phyloP scores from a whole-genome alignment of 2,888 invertebrate species.

The Drosophila atripex region DNA sequence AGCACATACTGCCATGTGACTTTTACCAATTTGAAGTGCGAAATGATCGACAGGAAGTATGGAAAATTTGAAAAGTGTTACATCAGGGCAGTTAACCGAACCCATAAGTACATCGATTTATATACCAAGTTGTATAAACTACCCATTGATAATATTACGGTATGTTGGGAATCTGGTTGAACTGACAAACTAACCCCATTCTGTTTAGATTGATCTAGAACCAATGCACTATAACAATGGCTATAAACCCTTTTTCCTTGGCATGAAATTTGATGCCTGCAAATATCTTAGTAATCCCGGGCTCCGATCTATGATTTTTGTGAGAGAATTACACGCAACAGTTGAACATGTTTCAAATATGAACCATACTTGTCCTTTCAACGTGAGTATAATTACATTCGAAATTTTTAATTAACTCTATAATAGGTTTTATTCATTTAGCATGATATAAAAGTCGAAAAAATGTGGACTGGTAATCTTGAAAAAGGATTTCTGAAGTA shows the following conservation, averaged over 20 bases:
- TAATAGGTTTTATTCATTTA: not conserved
- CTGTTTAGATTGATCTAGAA: slow-evolving; percentile 4
- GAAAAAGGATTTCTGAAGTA: slow-evolving; percentile 3
- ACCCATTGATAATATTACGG: slow-evolving; percentile 18
- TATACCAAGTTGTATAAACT: not conserved
- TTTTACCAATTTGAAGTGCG: slow-evolving; percentile 45
- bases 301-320: not conserved
- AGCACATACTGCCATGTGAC: slow-evolving; percentile 6
- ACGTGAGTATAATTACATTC: slow-evolving; percentile 17
- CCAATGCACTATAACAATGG: slow-evolving; percentile 22
- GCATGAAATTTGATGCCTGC: slow-evolving; percentile 25
- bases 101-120: slow-evolving; percentile 39
- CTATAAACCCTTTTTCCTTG: slow-evolving; percentile 14
- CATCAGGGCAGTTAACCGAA: slow-evolving; percentile 46
- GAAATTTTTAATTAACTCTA: not conserved
- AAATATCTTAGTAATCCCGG: slow-evolving; percentile 12
- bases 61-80: slow-evolving; percentile 24
- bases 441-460: slow-evolving; percentile 20
- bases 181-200: not conserved
- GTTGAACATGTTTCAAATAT: slow-evolving; percentile 12
- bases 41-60: slow-evolving; percentile 9
- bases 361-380: slow-evolving; percentile 36
- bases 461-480: slow-evolving; percentile 34
- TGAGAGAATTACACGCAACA: not conserved
- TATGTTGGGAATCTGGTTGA: not conserved